Conservation (phyloP, 2,888 invertebrate genomes). For the Amiota mariae region DNA sequence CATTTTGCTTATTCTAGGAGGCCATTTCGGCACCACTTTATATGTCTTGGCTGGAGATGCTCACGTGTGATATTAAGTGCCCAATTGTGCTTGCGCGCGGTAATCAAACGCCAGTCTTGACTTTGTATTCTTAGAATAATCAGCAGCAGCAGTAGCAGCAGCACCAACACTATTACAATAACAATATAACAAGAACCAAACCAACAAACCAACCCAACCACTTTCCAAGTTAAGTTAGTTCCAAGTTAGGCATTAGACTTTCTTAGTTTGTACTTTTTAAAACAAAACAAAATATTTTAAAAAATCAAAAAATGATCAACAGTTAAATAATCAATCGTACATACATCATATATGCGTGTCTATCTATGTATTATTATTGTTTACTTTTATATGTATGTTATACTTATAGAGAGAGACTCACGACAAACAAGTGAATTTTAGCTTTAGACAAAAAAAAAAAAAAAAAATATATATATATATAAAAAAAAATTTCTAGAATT, state of each 20-base stretch:
- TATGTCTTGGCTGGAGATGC: conserved; percentile 96
- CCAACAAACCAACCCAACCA: background rate
- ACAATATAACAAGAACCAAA: conserved; percentile 35
- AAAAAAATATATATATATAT: no score
- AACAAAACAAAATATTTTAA: background rate
- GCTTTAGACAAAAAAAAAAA: conserved; percentile 2
- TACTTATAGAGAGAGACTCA: conserved; percentile 14
- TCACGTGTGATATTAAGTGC: conserved; percentile 88
- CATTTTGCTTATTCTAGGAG: conserved; percentile 74
- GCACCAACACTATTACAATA: conserved; percentile 59
- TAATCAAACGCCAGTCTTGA: conserved; percentile 90
- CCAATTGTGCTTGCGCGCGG: conserved; percentile 90
- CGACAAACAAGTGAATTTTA: conserved; percentile 11
- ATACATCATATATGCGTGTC: background rate
- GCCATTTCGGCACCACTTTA: conserved; percentile 92
- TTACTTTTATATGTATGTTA: background rate
- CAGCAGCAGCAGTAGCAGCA: conserved; percentile 56
- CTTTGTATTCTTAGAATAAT: conserved; percentile 84
- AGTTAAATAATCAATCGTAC: background rate
- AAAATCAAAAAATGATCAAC: background rate
- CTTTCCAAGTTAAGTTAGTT: background rate
- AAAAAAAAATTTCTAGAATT: background rate
- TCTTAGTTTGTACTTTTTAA: conserved; percentile 28
- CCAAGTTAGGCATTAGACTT: conserved; percentile 55
- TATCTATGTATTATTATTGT: conserved; percentile 3